Evolutionary conservation across 2,113 vertebrate species (phyloP), one percentile per base, ranked within the genome.

Genomic region (Todiramphus chloris): DNA sequence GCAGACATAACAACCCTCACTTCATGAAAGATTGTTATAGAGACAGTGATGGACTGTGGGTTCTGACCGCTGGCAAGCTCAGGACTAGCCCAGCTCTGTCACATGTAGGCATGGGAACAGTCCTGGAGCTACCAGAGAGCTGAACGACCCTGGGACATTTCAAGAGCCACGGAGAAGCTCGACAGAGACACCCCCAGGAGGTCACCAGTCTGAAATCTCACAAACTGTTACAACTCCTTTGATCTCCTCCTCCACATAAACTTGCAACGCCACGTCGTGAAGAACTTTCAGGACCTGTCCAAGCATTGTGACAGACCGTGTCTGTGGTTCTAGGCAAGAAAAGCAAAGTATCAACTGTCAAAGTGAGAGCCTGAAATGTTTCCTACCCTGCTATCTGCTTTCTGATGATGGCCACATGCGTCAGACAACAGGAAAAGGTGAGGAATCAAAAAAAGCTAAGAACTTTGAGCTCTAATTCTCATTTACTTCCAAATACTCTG

Each of bases 101-200:
- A 13, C 0, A 0, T 11, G 43, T 1, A 3, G 86, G 37, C 17
- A 8, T 2, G 35, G 87, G 67, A 30, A 7, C 19, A 41, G 16
- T 30, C 56, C 66, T 37, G 60, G 56, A n/a, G 58, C 27, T 78
- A 24, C 33, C 51, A 1, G 48, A 25, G 59, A 60, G 67, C 75
- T 43, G 48, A 68, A 63, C 3, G 0, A 43, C 11, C 43, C 69
- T 48, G 55, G 43, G 60, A 84, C 44, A 5, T 8, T 10, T 62
- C n/a, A 27, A 8, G 44, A 66, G 55, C 16, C 48, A 17, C 13
- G 0, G 2, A 55, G 63, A 59, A 63, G 6, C 23, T 83, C 10
- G 0, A 21, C 67, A 43, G 41, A 79, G 56, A 50, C 44, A 31
- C 33, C 51, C 17, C 70, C 14, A 55, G 53, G 72, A 48, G 39